A percentile compares a stretch with the other conserved stretches of the same genome.
Conservation (phyloP, 92 coral and sea anemone genomes). For the Desmophyllum pertusum region DNA sequence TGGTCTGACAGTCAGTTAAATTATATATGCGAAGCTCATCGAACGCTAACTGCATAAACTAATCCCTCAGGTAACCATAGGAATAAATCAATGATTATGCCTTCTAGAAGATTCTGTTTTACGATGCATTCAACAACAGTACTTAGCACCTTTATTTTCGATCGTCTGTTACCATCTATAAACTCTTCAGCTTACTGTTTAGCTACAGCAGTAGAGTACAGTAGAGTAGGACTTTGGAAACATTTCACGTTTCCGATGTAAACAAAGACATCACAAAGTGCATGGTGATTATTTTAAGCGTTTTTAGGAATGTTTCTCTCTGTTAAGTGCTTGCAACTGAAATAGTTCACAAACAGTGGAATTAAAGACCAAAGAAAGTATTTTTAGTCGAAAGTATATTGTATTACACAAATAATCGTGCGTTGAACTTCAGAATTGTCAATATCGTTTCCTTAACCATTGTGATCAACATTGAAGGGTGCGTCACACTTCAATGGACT, state of each 20-base stretch:
- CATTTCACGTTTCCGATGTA: too few relatives aligned
- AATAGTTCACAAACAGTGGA: background rate
- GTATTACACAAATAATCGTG: background rate
- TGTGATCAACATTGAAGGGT: background rate
- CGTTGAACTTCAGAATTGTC: background rate
- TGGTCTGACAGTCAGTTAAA: conserved; percentile 9
- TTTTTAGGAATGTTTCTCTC: background rate
- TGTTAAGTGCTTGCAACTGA: background rate
- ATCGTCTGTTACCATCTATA: background rate
- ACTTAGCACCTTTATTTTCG: background rate
- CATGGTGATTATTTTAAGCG: too few relatives aligned
- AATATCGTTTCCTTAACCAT: background rate
- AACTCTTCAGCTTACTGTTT: background rate
- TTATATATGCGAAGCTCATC: too few relatives aligned
- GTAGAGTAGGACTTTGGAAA: too few relatives aligned
- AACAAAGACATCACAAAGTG: too few relatives aligned
- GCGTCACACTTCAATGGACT: background rate
- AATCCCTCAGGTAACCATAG: conserved; percentile 26
- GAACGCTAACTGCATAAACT: too few relatives aligned
- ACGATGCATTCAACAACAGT: background rate
- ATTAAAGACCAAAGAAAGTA: background rate
- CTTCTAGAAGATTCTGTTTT: conserved; percentile 3
- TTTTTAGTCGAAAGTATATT: background rate
- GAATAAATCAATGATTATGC: background rate
- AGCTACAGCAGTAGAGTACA: too few relatives aligned